Base-by-base conservation (phyloP, 1,140 invertebrate species). In the Aleiodes sp. region DNA sequence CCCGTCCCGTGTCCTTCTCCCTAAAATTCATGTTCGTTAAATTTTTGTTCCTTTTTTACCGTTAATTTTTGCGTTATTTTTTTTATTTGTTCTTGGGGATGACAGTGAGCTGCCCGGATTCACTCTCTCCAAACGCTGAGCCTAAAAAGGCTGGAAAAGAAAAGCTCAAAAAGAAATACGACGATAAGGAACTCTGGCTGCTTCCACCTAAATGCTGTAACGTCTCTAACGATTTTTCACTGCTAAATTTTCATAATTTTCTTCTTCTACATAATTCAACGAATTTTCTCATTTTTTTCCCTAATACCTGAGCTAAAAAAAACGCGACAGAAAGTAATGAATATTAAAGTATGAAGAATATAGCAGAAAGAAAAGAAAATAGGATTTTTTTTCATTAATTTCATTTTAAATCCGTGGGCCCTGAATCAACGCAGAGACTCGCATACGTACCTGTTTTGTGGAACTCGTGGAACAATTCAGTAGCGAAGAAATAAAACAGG, bases 131-230 rank as follows among this genome's bases (percentile, higher is more conserved):
- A 78, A 76, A 76, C 57, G 59, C 78, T 78, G 82, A 77, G 80
- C 84, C 83, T 86, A 83, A 78, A 84, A 80, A 79, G 77, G 83
- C 80, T 86, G 83, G 73, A 84, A 86, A 84, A 78, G 72, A 81
- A 78, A 81, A 72, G 12, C 12, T 1, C 1, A 2, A 26, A n/a
- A 63, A 63, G 46, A 26, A 68, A 39, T 59, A n/a, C 46, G 33
- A 59, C 19, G 52, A 37, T n/a, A 57, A 78, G 64, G 65, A 78
- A 69, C 73, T 76, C 77, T 70, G 72, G n/a, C 72, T 66, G 70
- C 74, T 75, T 76, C 75, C 77, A 76, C 75, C 73, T 76, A 78
- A 79, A 79, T 78, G 78, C 84, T 86, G 84, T 74, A 86, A 85
- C 80, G 72, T 75, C 76, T 73, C 76, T 82, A 79, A 74, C 68